phyloP scores from a whole-genome alignment of 37 sponge, comb jelly and placozoan species.

The Crambe crambe region DNA sequence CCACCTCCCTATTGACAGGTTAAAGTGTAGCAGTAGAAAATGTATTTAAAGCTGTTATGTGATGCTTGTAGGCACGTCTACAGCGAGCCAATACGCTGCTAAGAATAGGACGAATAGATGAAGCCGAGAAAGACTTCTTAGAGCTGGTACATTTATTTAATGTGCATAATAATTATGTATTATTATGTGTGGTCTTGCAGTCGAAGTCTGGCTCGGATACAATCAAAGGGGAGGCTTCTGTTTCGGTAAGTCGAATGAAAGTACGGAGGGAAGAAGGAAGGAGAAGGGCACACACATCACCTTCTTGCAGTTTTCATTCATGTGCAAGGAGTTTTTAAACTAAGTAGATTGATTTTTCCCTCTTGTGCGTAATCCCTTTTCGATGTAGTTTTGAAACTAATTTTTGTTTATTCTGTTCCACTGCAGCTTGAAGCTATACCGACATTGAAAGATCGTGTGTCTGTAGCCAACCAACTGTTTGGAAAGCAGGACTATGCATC shows the following conservation, averaged over 20 bases:
- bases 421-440: slow-evolving; percentile 36
- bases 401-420: background rate
- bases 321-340: too few relatives aligned
- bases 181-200: background rate
- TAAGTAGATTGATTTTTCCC: too few relatives aligned
- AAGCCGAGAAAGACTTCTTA: slow-evolving; percentile 69
- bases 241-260: slow-evolving; percentile 41
- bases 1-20: too few relatives aligned
- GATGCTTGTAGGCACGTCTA: slow-evolving; percentile 64
- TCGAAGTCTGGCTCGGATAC: slow-evolving; percentile 1
- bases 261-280: too few relatives aligned
- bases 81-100: slow-evolving; percentile 84
- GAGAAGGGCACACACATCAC: too few relatives aligned
- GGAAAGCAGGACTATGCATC: slow-evolving; percentile 30
- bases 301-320: too few relatives aligned
- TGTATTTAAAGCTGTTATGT: too few relatives aligned
- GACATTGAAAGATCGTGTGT: slow-evolving; percentile 1
- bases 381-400: too few relatives aligned
- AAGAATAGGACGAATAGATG: slow-evolving; percentile 80
- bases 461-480: slow-evolving; percentile 14
- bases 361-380: too few relatives aligned
- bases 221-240: slow-evolving; percentile 24
- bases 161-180: background rate
- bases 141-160: slow-evolving; percentile 25
- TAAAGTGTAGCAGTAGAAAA: too few relatives aligned